Evolutionary conservation across 2,888 invertebrate genomes (phyloP), one percentile per base, ranked within the genome.

Genomic region (Hypomecis atomaria): DNA sequence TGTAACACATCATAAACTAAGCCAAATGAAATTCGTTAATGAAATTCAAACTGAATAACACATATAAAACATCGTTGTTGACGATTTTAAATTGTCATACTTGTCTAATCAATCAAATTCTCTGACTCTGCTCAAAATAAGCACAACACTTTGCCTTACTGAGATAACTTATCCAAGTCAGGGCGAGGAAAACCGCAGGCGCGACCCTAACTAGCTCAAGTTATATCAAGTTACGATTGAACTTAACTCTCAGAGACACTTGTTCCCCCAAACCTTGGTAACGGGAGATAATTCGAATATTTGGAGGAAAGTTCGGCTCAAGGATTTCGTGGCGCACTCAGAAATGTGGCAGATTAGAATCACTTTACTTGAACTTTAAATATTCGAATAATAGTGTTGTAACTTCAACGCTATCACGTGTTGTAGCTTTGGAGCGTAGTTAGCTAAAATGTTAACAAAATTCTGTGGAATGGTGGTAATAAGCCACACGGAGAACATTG

Each of bases 201-300:
- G 10, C 62, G 60, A 64, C 61, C 63, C 62, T 59, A 65, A 65
- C 68, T 58, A 37, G 59, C 54, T 42, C 48, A 69, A 69, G 55
- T 69, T 66, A 61, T 58, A 65, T 59, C 61, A 64, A 67, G 58
- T 67, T 66, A 65, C 61, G 61, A 62, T 59, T 65, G 58, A 65
- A 65, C 56, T 65, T 61, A 65, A 60, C 53, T 65, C 64, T 54
- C 64, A 45, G 45, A 59, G 57, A 48, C 56, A 53, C 57, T 60
- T 65, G 60, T 65, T 65, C 61, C 53, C 57, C 36, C 55, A 59
- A 64, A 59, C 45, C 50, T 59, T 38, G 37, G 65, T 57, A 65
- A 65, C 45, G 52, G 52, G 57, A 61, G 65, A 65, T 65, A 65
- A 61, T 57, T 47, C 49, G 57, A 47, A 60, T 42, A 65, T 65